A percentile compares a stretch with the other conserved stretches of the same genome.
These are phyloP conservation scores for Zoanthus gigantus DNA, from an alignment of 92 coral and sea anemone species.

Conservation along the genomic window DNA sequence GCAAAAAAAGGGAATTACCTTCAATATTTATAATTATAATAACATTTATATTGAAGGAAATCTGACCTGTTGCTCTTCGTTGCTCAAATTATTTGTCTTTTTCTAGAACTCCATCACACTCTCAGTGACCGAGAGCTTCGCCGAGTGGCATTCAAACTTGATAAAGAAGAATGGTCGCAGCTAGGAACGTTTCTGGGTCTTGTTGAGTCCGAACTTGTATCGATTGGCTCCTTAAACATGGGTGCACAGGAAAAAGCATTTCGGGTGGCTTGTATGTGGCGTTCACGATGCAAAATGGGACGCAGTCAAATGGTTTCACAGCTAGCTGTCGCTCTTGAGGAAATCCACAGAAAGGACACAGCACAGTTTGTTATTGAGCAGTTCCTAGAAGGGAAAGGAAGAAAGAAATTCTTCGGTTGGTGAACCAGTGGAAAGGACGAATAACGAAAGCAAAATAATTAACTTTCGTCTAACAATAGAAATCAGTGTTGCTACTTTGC, in stretches of 20 bases:
- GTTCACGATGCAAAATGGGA: slow-evolving; percentile 72
- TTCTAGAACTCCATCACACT: slow-evolving; percentile 51
- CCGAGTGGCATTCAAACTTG: slow-evolving; percentile 94
- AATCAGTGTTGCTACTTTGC: too few species aligned
- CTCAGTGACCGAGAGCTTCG: slow-evolving; percentile 97
- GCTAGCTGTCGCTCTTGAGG: slow-evolving; percentile 92
- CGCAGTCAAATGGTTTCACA: slow-evolving; percentile 87
- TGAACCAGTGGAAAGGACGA: slow-evolving; percentile 6
- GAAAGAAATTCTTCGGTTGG: slow-evolving; percentile 94
- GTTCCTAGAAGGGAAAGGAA: slow-evolving; percentile 87
- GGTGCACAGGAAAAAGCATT: slow-evolving; percentile 98
- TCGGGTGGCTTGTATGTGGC: slow-evolving; percentile 82
- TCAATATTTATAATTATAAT: too few species aligned
- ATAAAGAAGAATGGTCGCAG: slow-evolving; percentile 95
- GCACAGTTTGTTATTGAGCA: slow-evolving; percentile 97
- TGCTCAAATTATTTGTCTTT: neutral
- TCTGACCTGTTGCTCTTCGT: too few species aligned
- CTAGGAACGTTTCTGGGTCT: slow-evolving; percentile 92
- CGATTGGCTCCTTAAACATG: slow-evolving; percentile 79
- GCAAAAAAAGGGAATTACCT: too few species aligned
- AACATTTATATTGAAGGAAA: too few species aligned
- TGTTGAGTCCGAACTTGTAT: slow-evolving; percentile 80
- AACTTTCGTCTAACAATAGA: too few species aligned
- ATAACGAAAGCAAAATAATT: too few species aligned
- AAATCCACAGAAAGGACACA: slow-evolving; percentile 90